Evolutionary conservation across 2,113 vertebrate species (phyloP).

Genomic region (Zootoca vivipara): DNA sequence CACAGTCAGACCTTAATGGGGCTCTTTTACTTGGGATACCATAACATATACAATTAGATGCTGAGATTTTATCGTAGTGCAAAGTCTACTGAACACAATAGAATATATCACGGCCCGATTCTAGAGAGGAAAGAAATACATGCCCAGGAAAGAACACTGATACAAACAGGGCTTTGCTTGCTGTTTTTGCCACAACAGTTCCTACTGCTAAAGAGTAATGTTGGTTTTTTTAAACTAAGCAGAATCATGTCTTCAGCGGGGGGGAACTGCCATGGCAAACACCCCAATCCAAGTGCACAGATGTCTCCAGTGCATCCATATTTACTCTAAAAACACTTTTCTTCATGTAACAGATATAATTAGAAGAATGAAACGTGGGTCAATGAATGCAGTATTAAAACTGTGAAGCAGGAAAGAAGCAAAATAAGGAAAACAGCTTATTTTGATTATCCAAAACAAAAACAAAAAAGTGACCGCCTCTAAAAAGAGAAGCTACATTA

Average conservation of each 20-base stretch:
- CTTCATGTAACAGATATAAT: neutral
- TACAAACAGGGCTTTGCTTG: neutral
- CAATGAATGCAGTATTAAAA: constrained; percentile 16
- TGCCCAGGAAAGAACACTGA: neutral
- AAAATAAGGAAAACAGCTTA: too few relatives aligned
- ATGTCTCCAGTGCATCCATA: neutral
- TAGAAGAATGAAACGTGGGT: neutral
- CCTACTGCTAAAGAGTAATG: neutral
- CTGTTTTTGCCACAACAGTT: neutral
- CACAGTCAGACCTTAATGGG: neutral
- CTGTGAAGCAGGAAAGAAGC: neutral
- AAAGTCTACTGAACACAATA: neutral
- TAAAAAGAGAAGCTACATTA: neutral
- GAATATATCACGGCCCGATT: neutral
- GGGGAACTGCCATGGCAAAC: neutral
- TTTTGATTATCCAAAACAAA: too few relatives aligned
- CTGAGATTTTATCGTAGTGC: neutral
- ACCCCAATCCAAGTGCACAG: neutral
- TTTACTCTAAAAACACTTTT: neutral
- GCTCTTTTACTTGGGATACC: constrained; percentile 5
- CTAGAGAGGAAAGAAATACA: neutral
- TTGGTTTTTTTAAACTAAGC: neutral
- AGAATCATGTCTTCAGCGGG: neutral
- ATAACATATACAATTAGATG: neutral
- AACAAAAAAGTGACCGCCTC: neutral